Conservation (phyloP, 2,113 vertebrate species). For the Oceanodroma tethys region DNA sequence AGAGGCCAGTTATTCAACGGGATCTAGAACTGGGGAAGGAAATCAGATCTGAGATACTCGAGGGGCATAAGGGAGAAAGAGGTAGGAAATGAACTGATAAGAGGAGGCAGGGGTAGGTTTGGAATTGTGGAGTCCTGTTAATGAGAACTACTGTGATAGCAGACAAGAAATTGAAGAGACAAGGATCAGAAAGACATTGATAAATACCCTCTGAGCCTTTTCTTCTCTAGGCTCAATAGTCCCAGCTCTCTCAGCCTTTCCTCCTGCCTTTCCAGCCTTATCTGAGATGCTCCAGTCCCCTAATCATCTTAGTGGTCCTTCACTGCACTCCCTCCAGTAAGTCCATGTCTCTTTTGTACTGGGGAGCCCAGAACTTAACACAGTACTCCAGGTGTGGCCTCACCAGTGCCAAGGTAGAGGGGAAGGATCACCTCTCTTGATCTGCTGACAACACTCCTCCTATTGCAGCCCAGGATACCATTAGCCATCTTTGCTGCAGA, state of each 20-base stretch:
- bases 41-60: not conserved
- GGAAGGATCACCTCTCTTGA: not conserved
- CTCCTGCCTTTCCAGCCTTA: too few relatives aligned
- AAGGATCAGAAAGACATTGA: not conserved
- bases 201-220: accelerated
- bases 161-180: not conserved
- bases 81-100: not conserved
- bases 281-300: not conserved
- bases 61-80: not conserved
- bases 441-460: not conserved
- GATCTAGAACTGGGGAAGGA: not conserved
- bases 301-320: not conserved
- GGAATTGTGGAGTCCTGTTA: not conserved
- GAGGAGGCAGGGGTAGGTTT: not conserved
- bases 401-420: not conserved
- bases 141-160: not conserved
- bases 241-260: not conserved
- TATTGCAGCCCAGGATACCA: not conserved
- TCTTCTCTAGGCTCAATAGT: not conserved
- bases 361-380: not conserved
- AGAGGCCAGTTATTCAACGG: not conserved
- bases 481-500: not conserved
- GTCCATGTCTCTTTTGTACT: not conserved
- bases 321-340: not conserved
- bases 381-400: not conserved